Conservation (phyloP, 2,113 vertebrate species). For the Bos indicus region DNA sequence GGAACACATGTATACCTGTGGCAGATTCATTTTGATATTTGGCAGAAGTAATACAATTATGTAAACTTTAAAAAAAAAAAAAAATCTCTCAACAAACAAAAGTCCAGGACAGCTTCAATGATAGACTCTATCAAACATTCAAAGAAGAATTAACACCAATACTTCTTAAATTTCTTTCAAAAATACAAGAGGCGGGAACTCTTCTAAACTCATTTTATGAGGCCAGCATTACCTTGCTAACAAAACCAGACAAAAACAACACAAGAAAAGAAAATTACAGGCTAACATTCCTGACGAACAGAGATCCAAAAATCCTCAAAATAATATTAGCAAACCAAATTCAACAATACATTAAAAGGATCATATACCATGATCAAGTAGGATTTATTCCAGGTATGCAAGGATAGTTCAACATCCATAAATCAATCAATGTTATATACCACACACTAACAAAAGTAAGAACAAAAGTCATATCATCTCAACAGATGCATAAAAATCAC, state of each 20-base stretch:
- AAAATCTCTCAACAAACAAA: not conserved
- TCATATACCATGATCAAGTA: not conserved
- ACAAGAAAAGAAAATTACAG: not conserved
- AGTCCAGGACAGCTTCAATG: not conserved
- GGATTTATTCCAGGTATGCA: not conserved
- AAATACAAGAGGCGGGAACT: not conserved
- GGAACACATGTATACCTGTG: too few relatives aligned
- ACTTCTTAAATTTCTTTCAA: not conserved
- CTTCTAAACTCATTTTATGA: not conserved
- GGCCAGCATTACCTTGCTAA: not conserved
- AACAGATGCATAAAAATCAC: not conserved
- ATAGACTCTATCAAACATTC: not conserved
- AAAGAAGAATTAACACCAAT: not conserved
- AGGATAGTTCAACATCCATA: not conserved
- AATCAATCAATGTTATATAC: not conserved
- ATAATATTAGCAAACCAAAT: not conserved
- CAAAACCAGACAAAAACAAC: not conserved
- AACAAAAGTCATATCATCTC: not conserved
- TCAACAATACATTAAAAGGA: not conserved
- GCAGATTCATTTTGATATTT: too few relatives aligned
- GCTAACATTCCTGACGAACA: not conserved
- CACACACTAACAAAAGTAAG: not conserved
- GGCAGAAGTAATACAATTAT: too few relatives aligned
- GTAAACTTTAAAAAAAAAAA: too few relatives aligned
- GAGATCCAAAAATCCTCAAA: not conserved